Evolutionary conservation across 2,888 invertebrate genomes (phyloP).

Genomic region (Diabrotica balteata): DNA sequence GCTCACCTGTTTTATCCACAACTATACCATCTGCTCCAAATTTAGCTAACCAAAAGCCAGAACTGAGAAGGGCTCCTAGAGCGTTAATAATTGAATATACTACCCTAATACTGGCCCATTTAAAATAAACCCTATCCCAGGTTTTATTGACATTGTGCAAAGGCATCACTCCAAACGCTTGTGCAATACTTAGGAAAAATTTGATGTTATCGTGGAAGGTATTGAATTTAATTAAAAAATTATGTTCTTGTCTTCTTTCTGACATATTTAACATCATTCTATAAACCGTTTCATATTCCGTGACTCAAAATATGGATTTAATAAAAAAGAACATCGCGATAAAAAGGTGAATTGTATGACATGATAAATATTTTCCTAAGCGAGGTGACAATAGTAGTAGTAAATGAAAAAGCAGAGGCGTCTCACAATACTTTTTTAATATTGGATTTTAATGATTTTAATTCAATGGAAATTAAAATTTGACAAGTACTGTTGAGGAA

Average conservation of each 20-base stretch:
- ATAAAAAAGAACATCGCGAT: no score
- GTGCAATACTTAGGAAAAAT: conserved; percentile 48
- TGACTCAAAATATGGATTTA: no score
- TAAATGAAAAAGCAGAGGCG: no score
- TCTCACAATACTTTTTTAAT: no score
- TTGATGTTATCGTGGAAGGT: conserved; percentile 47
- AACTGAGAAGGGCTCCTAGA: conserved; percentile 42
- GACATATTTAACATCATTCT: neutral
- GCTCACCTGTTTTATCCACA: conserved; percentile 50
- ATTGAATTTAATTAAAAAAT: conserved; percentile 27
- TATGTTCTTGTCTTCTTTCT: neutral
- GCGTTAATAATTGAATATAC: conserved; percentile 46
- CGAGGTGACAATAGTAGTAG: no score
- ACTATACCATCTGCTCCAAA: conserved; percentile 47
- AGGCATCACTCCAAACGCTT: conserved; percentile 54
- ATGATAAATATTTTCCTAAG: no score
- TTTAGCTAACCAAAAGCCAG: conserved; percentile 47
- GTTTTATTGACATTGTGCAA: conserved; percentile 42
- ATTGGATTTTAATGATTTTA: no score
- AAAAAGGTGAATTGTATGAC: no score
- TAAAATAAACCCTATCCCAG: conserved; percentile 44
- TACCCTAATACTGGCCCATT: conserved; percentile 46
- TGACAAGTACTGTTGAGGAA: no score
- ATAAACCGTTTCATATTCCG: no score
- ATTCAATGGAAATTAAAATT: no score